These are phyloP conservation scores for Chaenocephalus aceratus DNA, from an alignment of 2,113 vertebrate genomes.

Conservation along the genomic window DNA sequence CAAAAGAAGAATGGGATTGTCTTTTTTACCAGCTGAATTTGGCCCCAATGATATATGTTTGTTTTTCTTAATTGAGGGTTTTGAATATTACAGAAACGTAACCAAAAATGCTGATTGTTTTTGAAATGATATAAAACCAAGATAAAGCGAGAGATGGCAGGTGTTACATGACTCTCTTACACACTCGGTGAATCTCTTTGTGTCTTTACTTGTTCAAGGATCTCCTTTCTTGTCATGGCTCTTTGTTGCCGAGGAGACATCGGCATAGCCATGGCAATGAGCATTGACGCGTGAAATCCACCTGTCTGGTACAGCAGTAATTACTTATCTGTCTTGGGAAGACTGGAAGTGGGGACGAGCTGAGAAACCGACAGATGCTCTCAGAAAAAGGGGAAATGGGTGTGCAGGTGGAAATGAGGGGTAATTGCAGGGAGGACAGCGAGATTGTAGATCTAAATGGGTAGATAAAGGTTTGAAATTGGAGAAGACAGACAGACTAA, in stretches of 20 bases:
- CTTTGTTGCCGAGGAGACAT: slow-evolving; percentile 71
- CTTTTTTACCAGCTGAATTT: not conserved
- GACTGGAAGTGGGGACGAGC: slow-evolving; percentile 43
- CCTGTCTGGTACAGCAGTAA: slow-evolving; percentile 73
- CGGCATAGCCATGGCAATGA: slow-evolving; percentile 65
- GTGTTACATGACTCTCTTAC: slow-evolving; percentile 11
- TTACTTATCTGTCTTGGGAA: slow-evolving; percentile 70
- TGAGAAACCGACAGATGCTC: slow-evolving; percentile 53
- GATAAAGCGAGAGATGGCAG: slow-evolving; percentile 2
- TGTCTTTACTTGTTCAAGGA: slow-evolving; percentile 16
- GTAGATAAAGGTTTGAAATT: too few species aligned
- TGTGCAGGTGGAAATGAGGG: slow-evolving; percentile 66
- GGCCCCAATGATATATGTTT: not conserved
- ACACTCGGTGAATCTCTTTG: not conserved
- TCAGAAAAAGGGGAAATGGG: slow-evolving; percentile 42
- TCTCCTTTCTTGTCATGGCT: slow-evolving; percentile 36
- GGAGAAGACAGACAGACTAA: slow-evolving; percentile 6
- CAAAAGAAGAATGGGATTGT: not conserved
- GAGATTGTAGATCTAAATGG: not conserved
- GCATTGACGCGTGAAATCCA: slow-evolving; percentile 78
- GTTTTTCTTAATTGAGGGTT: not conserved
- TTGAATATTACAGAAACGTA: not conserved
- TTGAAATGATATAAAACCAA: not conserved
- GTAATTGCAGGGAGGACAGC: slow-evolving; percentile 50
- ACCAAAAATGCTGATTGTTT: not conserved